Evolutionary conservation across 2,888 invertebrate species (phyloP).

Genomic region (Hypselothyrea guttata): DNA sequence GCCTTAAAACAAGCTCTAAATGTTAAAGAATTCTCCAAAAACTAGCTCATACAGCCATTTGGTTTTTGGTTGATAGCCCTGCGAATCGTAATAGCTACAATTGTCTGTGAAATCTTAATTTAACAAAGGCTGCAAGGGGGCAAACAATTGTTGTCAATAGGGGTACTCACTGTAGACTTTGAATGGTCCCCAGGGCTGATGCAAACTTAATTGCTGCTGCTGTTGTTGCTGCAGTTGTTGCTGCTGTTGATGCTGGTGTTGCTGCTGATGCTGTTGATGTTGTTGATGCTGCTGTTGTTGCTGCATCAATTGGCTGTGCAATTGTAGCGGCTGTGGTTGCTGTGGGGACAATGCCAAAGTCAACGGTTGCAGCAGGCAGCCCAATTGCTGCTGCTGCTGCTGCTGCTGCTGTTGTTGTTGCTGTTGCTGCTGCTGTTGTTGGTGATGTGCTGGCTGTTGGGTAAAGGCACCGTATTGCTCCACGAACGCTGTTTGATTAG

Average conservation of each 20-base stretch:
- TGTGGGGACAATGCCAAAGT: constrained; percentile 77
- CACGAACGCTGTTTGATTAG: constrained; percentile 73
- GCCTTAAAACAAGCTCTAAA: too few relatives aligned
- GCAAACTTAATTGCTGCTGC: constrained; percentile 73
- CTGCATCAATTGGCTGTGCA: constrained; percentile 71
- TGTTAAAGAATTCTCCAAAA: too few relatives aligned
- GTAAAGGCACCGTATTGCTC: constrained; percentile 58
- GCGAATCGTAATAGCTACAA: too few relatives aligned
- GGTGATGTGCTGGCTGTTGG: constrained; percentile 51
- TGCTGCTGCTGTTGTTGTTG: constrained; percentile 57
- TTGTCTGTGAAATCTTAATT: too few relatives aligned
- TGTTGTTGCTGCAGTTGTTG: constrained; percentile 66
- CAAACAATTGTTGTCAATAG: constrained; percentile 45
- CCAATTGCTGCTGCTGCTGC: constrained; percentile 52
- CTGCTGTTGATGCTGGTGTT: constrained; percentile 54
- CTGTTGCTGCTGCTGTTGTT: constrained; percentile 66
- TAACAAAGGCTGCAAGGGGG: neutral
- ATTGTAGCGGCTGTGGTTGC: constrained; percentile 73
- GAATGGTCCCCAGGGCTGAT: constrained; percentile 82
- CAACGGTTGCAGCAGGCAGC: constrained; percentile 70
- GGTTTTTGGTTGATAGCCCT: too few relatives aligned
- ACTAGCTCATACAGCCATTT: too few relatives aligned
- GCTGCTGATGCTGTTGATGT: constrained; percentile 63
- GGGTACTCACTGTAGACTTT: constrained; percentile 82
- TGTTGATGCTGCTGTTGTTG: constrained; percentile 71